Conservation (phyloP, 2,113 vertebrate genomes). For the Pitta sordida region DNA sequence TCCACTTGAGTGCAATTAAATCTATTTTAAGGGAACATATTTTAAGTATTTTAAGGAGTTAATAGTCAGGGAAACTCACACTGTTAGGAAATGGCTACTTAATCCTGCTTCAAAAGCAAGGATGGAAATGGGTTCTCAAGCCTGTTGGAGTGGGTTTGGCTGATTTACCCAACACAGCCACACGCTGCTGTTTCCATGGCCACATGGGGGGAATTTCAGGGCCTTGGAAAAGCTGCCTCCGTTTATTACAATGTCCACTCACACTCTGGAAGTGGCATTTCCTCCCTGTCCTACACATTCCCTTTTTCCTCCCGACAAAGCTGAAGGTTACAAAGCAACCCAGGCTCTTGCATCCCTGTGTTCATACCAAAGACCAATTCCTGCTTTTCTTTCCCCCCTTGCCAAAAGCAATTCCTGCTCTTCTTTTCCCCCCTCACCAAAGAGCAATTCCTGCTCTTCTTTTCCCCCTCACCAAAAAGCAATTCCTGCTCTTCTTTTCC, state of each 20-base stretch:
- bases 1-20: neutral
- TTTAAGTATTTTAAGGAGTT: neutral
- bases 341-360: neutral
- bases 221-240: neutral
- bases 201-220: neutral
- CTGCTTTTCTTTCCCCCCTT: neutral
- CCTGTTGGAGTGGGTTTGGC: neutral
- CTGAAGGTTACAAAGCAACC: neutral
- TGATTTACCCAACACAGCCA: neutral
- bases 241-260: neutral
- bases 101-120: slow-evolving; percentile 2
- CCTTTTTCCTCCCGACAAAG: neutral
- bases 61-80: neutral
- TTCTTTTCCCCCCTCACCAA: too few relatives aligned
- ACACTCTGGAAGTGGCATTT: neutral
- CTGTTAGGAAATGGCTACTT: neutral
- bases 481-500: too few relatives aligned
- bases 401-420: too few relatives aligned
- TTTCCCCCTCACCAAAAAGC: too few relatives aligned
- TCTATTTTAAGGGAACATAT: slow-evolving; percentile 1
- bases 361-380: neutral
- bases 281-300: neutral
- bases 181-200: neutral
- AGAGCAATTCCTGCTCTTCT: too few relatives aligned
- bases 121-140: neutral